phyloP scores from a whole-genome alignment of 2,113 vertebrate species.

The Syngnathus scovelli region DNA sequence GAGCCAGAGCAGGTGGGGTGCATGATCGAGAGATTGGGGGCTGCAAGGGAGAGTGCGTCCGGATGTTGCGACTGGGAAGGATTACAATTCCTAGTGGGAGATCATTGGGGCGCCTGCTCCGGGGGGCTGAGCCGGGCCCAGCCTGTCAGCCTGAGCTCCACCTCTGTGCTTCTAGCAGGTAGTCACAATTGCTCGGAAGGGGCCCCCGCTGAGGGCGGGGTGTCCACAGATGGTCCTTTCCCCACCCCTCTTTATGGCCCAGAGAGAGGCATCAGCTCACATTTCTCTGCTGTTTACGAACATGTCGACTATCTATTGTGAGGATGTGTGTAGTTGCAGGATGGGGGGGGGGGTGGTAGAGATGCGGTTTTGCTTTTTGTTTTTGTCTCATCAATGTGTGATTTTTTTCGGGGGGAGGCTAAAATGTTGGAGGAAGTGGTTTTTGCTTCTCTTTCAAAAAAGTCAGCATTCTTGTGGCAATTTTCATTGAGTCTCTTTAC shows the following conservation, averaged over 20 bases:
- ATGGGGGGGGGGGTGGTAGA: slow-evolving; percentile 7
- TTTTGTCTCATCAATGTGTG: slow-evolving; percentile 60
- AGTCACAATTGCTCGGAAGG: slow-evolving; percentile 37
- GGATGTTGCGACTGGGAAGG: slow-evolving; percentile 56
- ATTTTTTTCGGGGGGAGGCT: slow-evolving; percentile 50
- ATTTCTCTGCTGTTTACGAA: slow-evolving; percentile 24
- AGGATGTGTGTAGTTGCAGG: slow-evolving; percentile 4
- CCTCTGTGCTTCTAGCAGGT: slow-evolving; percentile 68
- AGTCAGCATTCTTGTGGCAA: slow-evolving; percentile 53
- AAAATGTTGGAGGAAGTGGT: slow-evolving; percentile 74
- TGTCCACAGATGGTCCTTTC: slow-evolving; percentile 62
- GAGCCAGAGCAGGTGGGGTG: slow-evolving; percentile 59
- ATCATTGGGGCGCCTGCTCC: slow-evolving; percentile 61
- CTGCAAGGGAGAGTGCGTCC: slow-evolving; percentile 40
- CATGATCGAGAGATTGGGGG: slow-evolving; percentile 42
- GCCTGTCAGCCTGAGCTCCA: slow-evolving; percentile 67
- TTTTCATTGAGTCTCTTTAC: slow-evolving; percentile 54
- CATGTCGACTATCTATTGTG: slow-evolving; percentile 1
- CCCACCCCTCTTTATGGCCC: slow-evolving; percentile 35
- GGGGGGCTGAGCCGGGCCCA: slow-evolving; percentile 51
- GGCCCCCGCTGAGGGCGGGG: slow-evolving; percentile 45
- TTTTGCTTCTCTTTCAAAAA: slow-evolving; percentile 53
- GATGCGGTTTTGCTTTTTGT: slow-evolving; percentile 51
- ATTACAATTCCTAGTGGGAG: slow-evolving; percentile 69
- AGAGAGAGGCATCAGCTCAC: slow-evolving; percentile 21